These are phyloP conservation scores for Pomatorhinus ruficollis DNA, from an alignment of 2,113 vertebrate species.

Conservation along the genomic window DNA sequence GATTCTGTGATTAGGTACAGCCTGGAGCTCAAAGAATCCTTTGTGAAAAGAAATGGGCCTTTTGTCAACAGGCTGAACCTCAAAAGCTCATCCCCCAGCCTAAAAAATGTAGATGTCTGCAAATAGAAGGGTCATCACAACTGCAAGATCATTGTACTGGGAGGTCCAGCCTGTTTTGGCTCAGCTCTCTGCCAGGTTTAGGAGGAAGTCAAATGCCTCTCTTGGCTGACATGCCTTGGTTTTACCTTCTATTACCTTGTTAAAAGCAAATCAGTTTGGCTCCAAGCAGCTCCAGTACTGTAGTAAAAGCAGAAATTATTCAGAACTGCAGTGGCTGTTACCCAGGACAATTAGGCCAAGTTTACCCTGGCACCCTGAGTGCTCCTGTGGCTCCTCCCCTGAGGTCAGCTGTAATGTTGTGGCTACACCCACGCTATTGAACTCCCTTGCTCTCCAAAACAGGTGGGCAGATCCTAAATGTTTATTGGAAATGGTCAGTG, in stretches of 20 bases:
- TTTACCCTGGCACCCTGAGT: neutral
- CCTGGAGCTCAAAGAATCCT: neutral
- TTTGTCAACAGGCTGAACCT: neutral
- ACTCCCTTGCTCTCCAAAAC: neutral
- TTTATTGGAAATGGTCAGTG: neutral
- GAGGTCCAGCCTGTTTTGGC: neutral
- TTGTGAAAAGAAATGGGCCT: neutral
- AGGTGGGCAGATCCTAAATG: neutral
- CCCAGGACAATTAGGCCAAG: neutral
- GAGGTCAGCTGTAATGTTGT: neutral
- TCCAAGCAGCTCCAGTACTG: neutral
- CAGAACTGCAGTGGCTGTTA: neutral
- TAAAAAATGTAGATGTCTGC: neutral
- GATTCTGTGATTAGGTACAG: neutral
- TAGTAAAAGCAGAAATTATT: neutral
- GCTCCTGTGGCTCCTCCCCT: neutral
- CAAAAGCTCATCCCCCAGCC: neutral
- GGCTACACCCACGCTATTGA: neutral
- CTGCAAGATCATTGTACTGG: neutral
- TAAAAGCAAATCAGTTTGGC: neutral
- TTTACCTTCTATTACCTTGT: neutral
- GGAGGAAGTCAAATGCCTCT: neutral
- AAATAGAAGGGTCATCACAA: neutral
- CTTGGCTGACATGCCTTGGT: neutral
- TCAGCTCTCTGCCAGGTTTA: neutral